These are phyloP conservation scores for Ceuthmochares aereus DNA, from an alignment of 2,113 vertebrate genomes.

Conservation along the genomic window DNA sequence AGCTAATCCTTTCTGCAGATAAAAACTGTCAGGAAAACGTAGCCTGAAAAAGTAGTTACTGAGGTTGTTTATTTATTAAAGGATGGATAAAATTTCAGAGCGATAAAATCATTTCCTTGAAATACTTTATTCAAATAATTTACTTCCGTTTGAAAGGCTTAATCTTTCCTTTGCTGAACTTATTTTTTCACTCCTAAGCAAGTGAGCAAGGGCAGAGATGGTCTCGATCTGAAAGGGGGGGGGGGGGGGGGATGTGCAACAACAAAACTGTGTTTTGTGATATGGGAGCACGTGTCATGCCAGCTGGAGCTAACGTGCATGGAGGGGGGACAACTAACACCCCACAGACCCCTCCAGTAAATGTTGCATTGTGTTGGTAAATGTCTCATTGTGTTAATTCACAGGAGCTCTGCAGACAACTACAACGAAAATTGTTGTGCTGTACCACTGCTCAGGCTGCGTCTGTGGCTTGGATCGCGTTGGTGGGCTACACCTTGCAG, in stretches of 20 bases:
- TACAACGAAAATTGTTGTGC: not conserved
- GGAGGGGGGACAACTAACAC: not conserved
- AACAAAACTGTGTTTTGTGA: not conserved
- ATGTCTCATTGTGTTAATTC: conserved; percentile 17
- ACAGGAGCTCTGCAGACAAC: not conserved
- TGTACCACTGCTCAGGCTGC: accelerated
- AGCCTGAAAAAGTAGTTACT: conserved; percentile 29
- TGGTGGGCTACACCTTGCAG: not conserved
- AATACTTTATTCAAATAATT: conserved; percentile 13
- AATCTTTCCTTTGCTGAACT: not conserved
- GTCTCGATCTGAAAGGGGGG: not conserved
- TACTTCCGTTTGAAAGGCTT: not conserved
- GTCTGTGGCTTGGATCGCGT: accelerated
- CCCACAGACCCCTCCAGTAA: not conserved
- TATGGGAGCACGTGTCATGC: not conserved
- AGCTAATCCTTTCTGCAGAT: conserved; percentile 61
- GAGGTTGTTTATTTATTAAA: not conserved
- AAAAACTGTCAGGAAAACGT: not conserved
- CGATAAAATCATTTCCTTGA: conserved; percentile 16
- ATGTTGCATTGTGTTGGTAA: conserved; percentile 16
- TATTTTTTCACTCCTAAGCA: not conserved
- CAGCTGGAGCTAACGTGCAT: conserved; percentile 1
- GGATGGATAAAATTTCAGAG: not conserved
- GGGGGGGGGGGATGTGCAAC: not conserved
- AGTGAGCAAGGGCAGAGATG: not conserved